Conservation (phyloP, 37 sponge, comb jelly and placozoan genomes). For the Beroe ovata region DNA sequence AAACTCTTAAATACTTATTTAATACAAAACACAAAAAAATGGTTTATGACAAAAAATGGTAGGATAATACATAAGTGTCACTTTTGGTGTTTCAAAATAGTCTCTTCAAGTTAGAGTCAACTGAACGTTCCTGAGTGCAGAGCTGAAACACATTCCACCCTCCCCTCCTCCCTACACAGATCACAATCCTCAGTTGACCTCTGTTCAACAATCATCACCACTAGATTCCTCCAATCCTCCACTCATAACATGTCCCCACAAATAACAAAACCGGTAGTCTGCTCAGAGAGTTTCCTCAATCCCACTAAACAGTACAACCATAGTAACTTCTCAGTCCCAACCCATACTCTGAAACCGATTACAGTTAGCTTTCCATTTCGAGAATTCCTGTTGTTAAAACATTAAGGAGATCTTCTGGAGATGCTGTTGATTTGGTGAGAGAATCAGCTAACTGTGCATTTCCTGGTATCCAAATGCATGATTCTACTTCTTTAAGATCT, state of each 20-base stretch:
- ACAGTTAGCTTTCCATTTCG: not conserved
- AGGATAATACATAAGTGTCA: no score
- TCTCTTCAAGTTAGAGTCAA: no score
- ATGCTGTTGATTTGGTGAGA: constrained; percentile 11
- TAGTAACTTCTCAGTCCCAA: no score
- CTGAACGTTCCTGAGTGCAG: no score
- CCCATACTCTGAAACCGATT: not conserved
- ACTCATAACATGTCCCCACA: not conserved
- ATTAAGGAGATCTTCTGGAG: not conserved
- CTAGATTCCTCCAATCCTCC: no score
- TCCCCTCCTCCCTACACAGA: not conserved
- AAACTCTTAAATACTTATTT: not conserved
- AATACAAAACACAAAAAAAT: not conserved
- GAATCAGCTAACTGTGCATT: constrained; percentile 9
- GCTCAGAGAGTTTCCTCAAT: no score
- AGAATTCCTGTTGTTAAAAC: constrained; percentile 8
- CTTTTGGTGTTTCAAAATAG: no score
- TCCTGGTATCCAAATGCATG: not conserved
- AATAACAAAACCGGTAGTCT: not conserved
- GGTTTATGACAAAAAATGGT: no score
- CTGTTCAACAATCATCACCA: no score
- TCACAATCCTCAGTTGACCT: not conserved
- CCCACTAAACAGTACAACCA: no score
- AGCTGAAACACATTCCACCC: no score
- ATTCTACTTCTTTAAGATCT: not conserved